phyloP scores from a whole-genome alignment of 2,888 invertebrate genomes.

The Gasteruption jaculator region DNA sequence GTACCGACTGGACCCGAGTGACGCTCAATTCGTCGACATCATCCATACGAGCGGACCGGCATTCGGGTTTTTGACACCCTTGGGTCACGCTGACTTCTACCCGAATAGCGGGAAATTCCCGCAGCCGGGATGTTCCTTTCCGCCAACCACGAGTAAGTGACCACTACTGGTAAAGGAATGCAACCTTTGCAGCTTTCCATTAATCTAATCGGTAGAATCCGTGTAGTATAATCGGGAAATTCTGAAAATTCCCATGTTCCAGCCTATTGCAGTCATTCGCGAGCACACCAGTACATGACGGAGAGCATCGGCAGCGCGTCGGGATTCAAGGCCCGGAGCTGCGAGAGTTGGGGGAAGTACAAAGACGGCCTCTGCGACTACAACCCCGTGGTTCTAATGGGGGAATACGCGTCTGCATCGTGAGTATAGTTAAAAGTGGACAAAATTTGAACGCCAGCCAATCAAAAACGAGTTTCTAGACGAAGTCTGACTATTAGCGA shows the following conservation, averaged over 20 bases:
- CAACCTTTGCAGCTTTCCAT: no score
- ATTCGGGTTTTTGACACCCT: conserved; percentile 51
- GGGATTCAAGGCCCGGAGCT: conserved; percentile 34
- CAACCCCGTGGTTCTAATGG: conserved; percentile 38
- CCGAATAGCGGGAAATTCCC: conserved; percentile 43
- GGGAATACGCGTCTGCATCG: conserved; percentile 40
- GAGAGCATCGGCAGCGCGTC: conserved; percentile 36
- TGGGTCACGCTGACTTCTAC: conserved; percentile 54
- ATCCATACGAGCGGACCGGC: conserved; percentile 55
- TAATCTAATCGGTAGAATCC: no score
- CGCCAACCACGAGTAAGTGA: conserved; percentile 36
- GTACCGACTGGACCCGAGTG: conserved; percentile 50
- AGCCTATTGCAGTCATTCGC: conserved; percentile 39
- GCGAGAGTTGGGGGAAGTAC: conserved; percentile 37
- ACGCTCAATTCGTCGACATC: conserved; percentile 55
- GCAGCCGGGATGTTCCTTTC: conserved; percentile 36
- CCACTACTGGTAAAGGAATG: no score
- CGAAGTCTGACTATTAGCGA: no score
- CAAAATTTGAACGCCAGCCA: neutral
- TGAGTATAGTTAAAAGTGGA: no score
- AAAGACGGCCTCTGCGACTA: conserved; percentile 32
- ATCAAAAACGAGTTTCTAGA: no score
- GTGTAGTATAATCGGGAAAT: no score
- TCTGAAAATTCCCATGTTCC: no score
- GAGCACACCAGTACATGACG: conserved; percentile 38